phyloP scores from a whole-genome alignment of 2,797 vertebrate species.

The Parauchenoglanis punctatus region DNA sequence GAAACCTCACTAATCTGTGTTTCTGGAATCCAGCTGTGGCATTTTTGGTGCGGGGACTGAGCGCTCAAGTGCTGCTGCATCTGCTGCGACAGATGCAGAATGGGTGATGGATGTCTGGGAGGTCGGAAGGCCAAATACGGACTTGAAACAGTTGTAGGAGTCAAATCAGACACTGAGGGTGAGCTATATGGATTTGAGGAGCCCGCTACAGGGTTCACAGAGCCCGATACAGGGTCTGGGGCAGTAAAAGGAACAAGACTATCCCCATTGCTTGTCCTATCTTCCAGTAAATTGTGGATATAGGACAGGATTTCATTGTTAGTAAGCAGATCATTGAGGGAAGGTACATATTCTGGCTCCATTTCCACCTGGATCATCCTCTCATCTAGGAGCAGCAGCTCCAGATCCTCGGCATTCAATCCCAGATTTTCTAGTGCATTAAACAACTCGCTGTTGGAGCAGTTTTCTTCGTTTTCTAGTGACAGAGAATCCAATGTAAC shows the following conservation, averaged over 20 bases:
- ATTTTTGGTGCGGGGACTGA: constrained; percentile 34
- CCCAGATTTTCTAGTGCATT: constrained; percentile 75
- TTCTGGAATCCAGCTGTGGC: background rate
- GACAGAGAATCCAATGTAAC: constrained; percentile 77
- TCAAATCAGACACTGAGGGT: constrained; percentile 19
- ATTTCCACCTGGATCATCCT: constrained; percentile 78
- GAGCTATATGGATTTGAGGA: constrained; percentile 23
- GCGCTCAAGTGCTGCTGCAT: constrained; percentile 70
- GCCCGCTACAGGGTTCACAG: constrained; percentile 2
- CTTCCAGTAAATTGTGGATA: constrained; percentile 70
- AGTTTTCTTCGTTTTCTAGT: constrained; percentile 68
- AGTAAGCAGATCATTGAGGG: constrained; percentile 70
- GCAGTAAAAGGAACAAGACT: constrained; percentile 33
- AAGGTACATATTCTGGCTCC: constrained; percentile 66
- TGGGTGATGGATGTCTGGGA: constrained; percentile 60
- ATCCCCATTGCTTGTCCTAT: constrained; percentile 46
- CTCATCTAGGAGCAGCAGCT: constrained; percentile 80
- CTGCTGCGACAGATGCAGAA: constrained; percentile 74
- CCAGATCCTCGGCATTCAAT: constrained; percentile 77
- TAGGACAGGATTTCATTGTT: constrained; percentile 77
- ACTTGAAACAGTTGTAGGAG: constrained; percentile 36
- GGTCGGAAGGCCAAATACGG: constrained; percentile 43
- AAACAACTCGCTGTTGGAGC: constrained; percentile 79
- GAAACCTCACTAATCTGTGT: background rate
- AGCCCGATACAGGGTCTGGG: background rate